Evolutionary conservation across 2,113 vertebrate species (phyloP).

Genomic region (Condylura cristata): DNA sequence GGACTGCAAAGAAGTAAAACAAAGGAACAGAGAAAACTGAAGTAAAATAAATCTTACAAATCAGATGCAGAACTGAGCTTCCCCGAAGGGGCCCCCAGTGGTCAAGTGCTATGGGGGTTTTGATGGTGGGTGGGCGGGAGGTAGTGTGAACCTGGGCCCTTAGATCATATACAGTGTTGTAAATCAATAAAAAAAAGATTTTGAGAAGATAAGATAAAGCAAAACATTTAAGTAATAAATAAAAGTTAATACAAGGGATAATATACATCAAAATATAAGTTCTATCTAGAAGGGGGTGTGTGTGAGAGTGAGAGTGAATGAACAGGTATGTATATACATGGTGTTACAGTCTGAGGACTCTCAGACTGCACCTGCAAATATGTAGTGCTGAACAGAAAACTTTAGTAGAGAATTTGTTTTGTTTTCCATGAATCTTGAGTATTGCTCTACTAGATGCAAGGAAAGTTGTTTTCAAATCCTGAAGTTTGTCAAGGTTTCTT

Average conservation of each 20-base stretch:
- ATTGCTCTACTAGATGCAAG: slow-evolving; percentile 78
- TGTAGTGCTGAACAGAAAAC: slow-evolving; percentile 71
- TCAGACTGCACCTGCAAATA: slow-evolving; percentile 41
- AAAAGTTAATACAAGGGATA: neutral
- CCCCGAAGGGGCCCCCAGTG: no score
- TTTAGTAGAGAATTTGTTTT: slow-evolving; percentile 58
- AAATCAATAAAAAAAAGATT: no score
- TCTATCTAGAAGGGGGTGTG: neutral
- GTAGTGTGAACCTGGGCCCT: no score
- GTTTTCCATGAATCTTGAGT: slow-evolving; percentile 75
- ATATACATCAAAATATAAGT: neutral
- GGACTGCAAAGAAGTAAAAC: no score
- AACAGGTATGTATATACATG: neutral
- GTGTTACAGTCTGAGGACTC: slow-evolving; percentile 45
- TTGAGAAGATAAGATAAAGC: neutral
- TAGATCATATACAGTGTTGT: no score
- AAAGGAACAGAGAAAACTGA: no score
- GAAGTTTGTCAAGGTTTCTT: slow-evolving; percentile 81
- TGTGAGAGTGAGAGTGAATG: neutral
- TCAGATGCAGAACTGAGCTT: no score
- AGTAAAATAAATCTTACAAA: no score
- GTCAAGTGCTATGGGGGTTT: no score
- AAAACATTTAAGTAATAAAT: neutral
- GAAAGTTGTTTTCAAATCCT: slow-evolving; percentile 84
- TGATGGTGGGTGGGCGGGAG: no score